Base-by-base conservation (phyloP, 2,113 vertebrate genomes). In the Sceloporus tristichus region DNA sequence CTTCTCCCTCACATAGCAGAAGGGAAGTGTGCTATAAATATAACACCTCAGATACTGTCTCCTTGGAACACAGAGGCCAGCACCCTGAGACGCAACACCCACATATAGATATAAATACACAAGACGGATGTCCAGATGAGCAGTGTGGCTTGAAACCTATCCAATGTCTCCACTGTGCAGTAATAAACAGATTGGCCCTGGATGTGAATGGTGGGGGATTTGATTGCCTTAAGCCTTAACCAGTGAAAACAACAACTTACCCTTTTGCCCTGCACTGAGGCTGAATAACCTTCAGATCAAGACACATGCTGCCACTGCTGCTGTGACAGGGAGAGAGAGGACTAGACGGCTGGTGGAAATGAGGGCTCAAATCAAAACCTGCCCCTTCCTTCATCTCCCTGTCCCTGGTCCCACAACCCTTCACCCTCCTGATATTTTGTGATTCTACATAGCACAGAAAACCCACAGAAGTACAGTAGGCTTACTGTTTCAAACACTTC, bases 11-110 rank as follows among this genome's bases (percentile, higher is more conserved):
- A 79, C 42, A 29, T 42, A 56, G 53, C 70, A 84, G 40, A 56
- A 56, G 68, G 23, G 14, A 56, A 54, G 29, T 19, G 9, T 74
- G 38, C 82, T 84, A 84, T 84, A 84, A 73, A 84, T 84, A 84
- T 4, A 48, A 70, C 48, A 23, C 11, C 11, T 84, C 68, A 34
- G 48, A 4, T 48, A 23, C 48, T 7, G 48, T 74, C 70, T 59
- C 38, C 53, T 56, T 75, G 71, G n/a, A 74, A 13, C 10, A 85
- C 53, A 34, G 10, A 16, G 38, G 38, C 71, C 9, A 56, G 19
- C 9, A 10, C 40, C 56, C 59, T 82, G 25, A 25, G 38, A 42
- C 8, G 14, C 23, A 10, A 6, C 7, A 38, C 27, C 48, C 38
- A 48, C 1, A 34, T n/a, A 13, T 6, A 18, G 16, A 27, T 78